These are phyloP conservation scores for Geotrypetes seraphini DNA, from an alignment of 2,797 vertebrate genomes.

Conservation along the genomic window DNA sequence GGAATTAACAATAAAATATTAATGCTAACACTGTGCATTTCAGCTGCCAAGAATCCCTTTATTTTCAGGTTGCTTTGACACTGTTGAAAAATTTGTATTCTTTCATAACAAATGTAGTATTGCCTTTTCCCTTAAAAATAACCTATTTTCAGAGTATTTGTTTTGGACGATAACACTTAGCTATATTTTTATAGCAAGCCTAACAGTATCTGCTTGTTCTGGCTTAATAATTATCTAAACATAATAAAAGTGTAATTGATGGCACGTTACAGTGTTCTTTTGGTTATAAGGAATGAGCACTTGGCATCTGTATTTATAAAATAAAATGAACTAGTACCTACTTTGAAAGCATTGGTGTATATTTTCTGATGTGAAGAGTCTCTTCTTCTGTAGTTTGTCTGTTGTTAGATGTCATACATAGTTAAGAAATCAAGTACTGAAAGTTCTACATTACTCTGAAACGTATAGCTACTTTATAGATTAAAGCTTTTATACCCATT, in stretches of 20 bases:
- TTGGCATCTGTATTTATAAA: conserved; percentile 51
- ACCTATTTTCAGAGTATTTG: conserved; percentile 38
- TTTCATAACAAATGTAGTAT: conserved; percentile 27
- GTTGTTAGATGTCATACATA: too few species aligned
- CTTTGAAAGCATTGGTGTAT: conserved; percentile 23
- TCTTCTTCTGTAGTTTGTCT: conserved; percentile 22
- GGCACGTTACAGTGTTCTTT: conserved; percentile 31
- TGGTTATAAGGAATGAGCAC: conserved; percentile 42
- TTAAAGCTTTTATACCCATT: too few species aligned
- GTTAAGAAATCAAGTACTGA: too few species aligned
- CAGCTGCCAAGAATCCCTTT: conserved; percentile 11
- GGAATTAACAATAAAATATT: too few species aligned
- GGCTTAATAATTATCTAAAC: conserved; percentile 39
- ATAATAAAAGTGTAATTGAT: conserved; percentile 27
- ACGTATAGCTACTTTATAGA: too few species aligned
- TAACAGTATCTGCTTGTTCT: conserved; percentile 40
- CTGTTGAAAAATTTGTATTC: conserved; percentile 14
- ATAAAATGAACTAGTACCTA: conserved; percentile 50
- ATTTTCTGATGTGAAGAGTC: too few species aligned
- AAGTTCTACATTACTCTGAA: too few species aligned
- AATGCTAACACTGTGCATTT: conserved; percentile 1
- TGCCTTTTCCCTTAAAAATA: conserved; percentile 33
- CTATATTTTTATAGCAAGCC: conserved; percentile 38
- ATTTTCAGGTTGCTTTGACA: conserved; percentile 6
- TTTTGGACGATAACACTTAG: too few species aligned